Evolutionary conservation across 2,888 invertebrate genomes (phyloP).

Genomic region (Ophion ellenae): DNA sequence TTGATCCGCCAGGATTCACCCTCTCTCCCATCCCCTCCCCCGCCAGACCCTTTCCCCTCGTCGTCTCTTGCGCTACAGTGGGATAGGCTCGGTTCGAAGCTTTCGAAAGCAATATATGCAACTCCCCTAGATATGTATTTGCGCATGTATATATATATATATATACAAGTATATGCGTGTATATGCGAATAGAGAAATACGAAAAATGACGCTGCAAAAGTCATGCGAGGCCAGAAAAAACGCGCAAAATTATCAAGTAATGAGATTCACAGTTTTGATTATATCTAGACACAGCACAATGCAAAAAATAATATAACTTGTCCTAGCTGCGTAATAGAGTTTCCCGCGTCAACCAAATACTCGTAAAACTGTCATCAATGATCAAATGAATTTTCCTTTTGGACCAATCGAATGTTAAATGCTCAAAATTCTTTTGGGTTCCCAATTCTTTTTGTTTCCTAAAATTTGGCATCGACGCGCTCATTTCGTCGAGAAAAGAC

Average conservation of each 20-base stretch:
- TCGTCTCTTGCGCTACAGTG: conserved; percentile 74
- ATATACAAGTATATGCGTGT: background rate
- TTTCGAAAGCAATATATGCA: conserved; percentile 68
- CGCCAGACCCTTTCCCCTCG: conserved; percentile 28
- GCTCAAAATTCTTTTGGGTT: too few species aligned
- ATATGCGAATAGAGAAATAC: background rate
- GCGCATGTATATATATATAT: background rate
- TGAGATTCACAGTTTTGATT: background rate
- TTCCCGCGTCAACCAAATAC: too few species aligned
- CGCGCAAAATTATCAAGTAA: background rate
- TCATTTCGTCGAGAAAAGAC: too few species aligned
- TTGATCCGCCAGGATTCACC: conserved; percentile 81
- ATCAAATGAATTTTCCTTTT: too few species aligned
- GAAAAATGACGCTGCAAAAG: conserved; percentile 28
- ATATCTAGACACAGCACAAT: background rate
- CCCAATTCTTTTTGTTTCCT: too few species aligned
- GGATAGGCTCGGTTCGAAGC: conserved; percentile 81
- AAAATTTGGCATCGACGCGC: too few species aligned
- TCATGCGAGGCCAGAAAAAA: background rate
- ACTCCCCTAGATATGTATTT: background rate
- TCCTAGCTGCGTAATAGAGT: too few species aligned
- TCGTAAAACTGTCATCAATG: too few species aligned
- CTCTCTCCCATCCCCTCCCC: conserved; percentile 62
- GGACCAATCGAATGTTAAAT: too few species aligned
- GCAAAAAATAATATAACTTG: too few species aligned